phyloP scores from a whole-genome alignment of 2,113 vertebrate species.

The Lasiurus cinereus region DNA sequence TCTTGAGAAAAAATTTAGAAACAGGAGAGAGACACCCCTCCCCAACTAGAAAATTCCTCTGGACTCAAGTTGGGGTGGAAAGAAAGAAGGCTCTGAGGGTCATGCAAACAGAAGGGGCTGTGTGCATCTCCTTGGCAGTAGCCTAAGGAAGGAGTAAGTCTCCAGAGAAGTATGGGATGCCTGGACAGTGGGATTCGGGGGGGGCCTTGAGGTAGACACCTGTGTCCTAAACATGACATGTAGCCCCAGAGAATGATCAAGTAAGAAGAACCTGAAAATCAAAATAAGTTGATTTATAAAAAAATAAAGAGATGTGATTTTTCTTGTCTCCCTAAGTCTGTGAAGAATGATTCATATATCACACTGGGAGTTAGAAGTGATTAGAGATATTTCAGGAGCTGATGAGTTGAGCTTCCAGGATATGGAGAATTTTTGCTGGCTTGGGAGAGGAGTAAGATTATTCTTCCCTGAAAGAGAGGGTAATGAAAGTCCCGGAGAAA shows the following conservation, averaged over 20 bases:
- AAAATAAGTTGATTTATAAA: background rate
- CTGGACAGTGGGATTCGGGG: background rate
- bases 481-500: background rate
- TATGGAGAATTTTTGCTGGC: background rate
- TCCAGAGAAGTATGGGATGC: background rate
- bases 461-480: background rate
- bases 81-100: background rate
- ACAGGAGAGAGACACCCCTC: background rate
- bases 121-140: background rate
- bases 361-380: background rate
- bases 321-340: background rate
- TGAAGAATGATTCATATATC: background rate
- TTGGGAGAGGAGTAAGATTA: background rate
- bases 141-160: background rate
- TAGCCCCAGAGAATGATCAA: background rate
- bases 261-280: background rate
- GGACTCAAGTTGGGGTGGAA: background rate
- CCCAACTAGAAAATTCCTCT: background rate
- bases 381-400: background rate
- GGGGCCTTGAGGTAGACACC: background rate
- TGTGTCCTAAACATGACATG: background rate
- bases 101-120: too few relatives aligned
- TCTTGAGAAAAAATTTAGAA: background rate
- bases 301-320: background rate
- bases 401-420: background rate